Evolutionary conservation across 1,140 invertebrate species (phyloP), one percentile per base, ranked within the genome.

Genomic region (Heliconius himera): DNA sequence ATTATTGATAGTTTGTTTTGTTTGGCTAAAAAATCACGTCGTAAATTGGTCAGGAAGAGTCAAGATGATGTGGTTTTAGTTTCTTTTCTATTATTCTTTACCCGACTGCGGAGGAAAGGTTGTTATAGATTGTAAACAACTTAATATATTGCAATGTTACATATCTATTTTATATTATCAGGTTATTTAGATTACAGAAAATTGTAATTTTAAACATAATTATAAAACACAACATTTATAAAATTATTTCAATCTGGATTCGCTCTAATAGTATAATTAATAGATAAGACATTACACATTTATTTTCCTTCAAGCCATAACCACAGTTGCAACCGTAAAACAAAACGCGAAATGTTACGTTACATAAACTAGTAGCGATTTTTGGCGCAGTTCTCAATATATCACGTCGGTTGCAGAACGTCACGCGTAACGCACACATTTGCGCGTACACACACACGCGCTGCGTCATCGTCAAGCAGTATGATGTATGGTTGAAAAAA

Each of bases 321-420:
- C 79, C 56, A 60, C 71, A 73, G 75, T 72, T 78, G 73, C 77
- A 81, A 81, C 81, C 81, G 76, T 77, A 82, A 84, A 87, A 85
- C 83, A 87, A 84, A 88, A 86, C 84, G 82, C 82, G 84, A 85
- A 87, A 87, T 81, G 81, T 84, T 86, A 80, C 83, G 85, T 88
- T 87, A 89, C 83, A 85, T 88, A 88, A 88, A 86, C 85, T 89
- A 89, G 87, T 89, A 88, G 90, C 87, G 88, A 91, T 93, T 93
- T 93, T 93, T 92, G 90, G 89, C 83, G 85, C 88, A 86, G 86
- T 91, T 90, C 90, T 93, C 91, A 91, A 93, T 93, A 93, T 91
- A 93, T 93, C 91, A 93, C 91, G 90, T 89, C 90, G 88, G 85
- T 89, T 81, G 87, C 91, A 90, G 89, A 87, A 86, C 89, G 88